phyloP scores from a whole-genome alignment of 2,888 invertebrate species.

The Thera obeliscata region DNA sequence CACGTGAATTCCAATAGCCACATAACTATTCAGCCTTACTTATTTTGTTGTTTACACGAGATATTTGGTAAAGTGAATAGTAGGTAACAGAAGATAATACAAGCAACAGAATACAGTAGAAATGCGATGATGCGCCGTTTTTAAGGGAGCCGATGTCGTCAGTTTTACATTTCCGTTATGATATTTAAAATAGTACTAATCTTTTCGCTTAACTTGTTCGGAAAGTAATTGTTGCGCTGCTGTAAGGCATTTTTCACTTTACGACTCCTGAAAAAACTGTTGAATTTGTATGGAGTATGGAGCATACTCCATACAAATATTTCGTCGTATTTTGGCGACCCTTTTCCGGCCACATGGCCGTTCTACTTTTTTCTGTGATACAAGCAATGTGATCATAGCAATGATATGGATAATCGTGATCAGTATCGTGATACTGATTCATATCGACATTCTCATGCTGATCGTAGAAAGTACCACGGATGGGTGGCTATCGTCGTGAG shows the following conservation, averaged over 20 bases:
- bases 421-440: constrained; percentile 48
- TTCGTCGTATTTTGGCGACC: too few relatives aligned
- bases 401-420: constrained; percentile 48
- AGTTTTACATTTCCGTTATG: too few relatives aligned
- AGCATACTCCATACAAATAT: too few relatives aligned
- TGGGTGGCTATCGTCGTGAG: constrained; percentile 70
- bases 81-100: neutral
- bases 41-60: neutral
- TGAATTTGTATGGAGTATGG: too few relatives aligned
- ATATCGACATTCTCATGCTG: constrained; percentile 44
- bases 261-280: too few relatives aligned
- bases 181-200: too few relatives aligned
- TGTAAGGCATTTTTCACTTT: too few relatives aligned
- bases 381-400: constrained; percentile 31
- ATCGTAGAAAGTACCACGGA: constrained; percentile 76
- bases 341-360: too few relatives aligned
- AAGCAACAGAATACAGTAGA: neutral
- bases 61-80: neutral
- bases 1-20: neutral
- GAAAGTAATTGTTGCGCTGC: too few relatives aligned
- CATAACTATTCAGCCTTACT: neutral
- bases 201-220: too few relatives aligned
- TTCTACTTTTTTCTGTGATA: neutral
- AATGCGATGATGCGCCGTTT: too few relatives aligned
- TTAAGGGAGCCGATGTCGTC: too few relatives aligned